These are phyloP conservation scores for Halocynthia roretzi DNA, from an alignment of 23 tunicate genomes.

Conservation along the genomic window DNA sequence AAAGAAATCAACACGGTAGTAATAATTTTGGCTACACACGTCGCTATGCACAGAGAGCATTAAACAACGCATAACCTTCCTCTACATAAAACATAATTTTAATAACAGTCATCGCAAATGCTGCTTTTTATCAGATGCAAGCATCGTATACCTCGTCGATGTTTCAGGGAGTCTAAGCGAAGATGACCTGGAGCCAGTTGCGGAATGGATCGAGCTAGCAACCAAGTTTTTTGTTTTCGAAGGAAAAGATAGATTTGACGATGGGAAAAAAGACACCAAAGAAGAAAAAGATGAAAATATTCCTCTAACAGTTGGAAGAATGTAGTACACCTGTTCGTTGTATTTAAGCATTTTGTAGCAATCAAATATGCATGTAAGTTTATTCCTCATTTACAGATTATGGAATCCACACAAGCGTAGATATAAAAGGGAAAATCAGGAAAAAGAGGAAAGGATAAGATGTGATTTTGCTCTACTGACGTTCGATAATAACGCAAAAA, in stretches of 20 bases:
- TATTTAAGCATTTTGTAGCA: no score
- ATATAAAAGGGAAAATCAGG: neutral
- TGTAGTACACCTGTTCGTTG: neutral
- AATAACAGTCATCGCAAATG: no score
- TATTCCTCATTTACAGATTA: no score
- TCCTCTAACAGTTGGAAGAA: constrained; percentile 3
- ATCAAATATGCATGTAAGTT: no score
- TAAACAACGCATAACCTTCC: no score
- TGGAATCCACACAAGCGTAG: neutral
- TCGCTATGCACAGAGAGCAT: no score
- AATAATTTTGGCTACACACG: no score
- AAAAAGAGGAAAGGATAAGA: neutral
- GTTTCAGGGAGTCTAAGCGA: constrained; percentile 39
- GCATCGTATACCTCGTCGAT: constrained; percentile 48
- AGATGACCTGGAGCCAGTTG: constrained; percentile 10
- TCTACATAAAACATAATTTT: no score
- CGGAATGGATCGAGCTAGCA: constrained; percentile 25
- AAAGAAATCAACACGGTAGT: no score
- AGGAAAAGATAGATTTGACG: neutral
- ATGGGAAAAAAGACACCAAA: neutral
- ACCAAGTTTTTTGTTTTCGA: constrained; percentile 35
- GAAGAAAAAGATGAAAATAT: neutral
- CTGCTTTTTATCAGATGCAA: constrained; percentile 24
- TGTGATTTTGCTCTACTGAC: constrained; percentile 37
- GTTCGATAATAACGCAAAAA: constrained; percentile 24